Conservation (phyloP, 2,113 vertebrate genomes). For the Aptenodytes patagonicus region DNA sequence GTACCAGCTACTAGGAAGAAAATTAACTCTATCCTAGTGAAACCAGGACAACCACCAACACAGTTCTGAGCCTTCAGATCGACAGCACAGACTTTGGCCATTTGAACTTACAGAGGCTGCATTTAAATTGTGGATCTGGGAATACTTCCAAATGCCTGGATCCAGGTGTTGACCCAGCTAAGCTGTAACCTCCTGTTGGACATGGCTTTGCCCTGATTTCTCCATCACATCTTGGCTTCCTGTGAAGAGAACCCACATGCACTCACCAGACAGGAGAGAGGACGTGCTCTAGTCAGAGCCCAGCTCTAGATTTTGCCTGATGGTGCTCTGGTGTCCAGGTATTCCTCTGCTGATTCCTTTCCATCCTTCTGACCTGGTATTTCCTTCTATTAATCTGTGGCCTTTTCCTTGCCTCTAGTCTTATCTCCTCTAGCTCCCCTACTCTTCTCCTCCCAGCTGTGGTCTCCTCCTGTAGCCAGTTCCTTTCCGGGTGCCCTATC, state of each 20-base stretch:
- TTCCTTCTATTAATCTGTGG: neutral
- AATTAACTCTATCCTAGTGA: no score
- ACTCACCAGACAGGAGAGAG: neutral
- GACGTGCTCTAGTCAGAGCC: neutral
- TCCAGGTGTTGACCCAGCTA: neutral
- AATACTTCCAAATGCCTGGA: neutral
- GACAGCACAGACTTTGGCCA: neutral
- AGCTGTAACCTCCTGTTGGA: neutral
- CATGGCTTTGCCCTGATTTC: neutral
- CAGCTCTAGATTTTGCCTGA: neutral
- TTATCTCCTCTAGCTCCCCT: neutral
- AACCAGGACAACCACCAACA: neutral
- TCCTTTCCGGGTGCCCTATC: neutral
- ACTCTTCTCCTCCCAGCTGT: neutral
- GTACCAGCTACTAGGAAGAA: no score
- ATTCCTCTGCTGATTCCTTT: neutral
- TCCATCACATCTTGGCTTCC: neutral
- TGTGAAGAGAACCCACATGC: neutral
- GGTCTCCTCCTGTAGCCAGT: neutral
- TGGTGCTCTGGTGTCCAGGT: neutral
- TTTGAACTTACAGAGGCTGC: neutral
- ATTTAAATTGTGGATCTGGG: neutral
- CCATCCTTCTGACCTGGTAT: neutral
- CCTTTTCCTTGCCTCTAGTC: neutral
- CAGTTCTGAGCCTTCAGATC: neutral